Base-by-base conservation (phyloP, 2,888 invertebrate genomes). In the Thereva nobilitata region DNA sequence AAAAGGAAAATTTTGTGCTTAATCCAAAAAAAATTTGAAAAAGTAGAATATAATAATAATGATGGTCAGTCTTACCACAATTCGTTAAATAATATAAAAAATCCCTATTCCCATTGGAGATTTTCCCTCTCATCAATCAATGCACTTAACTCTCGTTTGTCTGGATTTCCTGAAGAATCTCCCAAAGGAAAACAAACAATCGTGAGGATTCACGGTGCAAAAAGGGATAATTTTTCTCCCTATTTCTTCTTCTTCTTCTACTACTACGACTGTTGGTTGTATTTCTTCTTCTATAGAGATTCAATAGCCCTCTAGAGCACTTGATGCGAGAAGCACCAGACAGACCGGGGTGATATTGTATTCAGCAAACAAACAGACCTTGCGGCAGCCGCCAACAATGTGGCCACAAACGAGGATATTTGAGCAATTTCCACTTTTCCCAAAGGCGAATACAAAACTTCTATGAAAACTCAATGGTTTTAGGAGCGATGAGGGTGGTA, bases 351-450 rank as follows among this genome's bases (percentile, higher is more conserved):
- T 2, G 23, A 23, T 23, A 23, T 23, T 23, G 23, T 23, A 23
- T 40, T 40, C 34, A 61, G 50, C 41, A 61, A 50, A 61, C 50
- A 59, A 59, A 59, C 57, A 41, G 57, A 45, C 57, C 57, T 59
- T 59, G 47, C 47, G 38, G 57, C 45, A 47, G 47, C 47, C 64
- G 10, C 12, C 52, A 64, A 64, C 53, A 53, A 54, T 54, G 40
- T 38, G 12, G n/a, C 54, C 54, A 12, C 54, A 54, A 54, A 54
- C 53, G 53, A 54, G 54, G 45, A 45, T 64, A 64, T 64, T 64
- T 53, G 53, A 64, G 45, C 64, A 64, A 64, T 64, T 64, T 64
- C 23, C 53, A 64, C 45, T 54, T 64, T 64, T 53, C 64, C 64
- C 53, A 35, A 64, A 45, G 61, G 50, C 49, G 50, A 61, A 61